phyloP scores from a whole-genome alignment of 2,888 invertebrate genomes.

The Latrodectus elegans region DNA sequence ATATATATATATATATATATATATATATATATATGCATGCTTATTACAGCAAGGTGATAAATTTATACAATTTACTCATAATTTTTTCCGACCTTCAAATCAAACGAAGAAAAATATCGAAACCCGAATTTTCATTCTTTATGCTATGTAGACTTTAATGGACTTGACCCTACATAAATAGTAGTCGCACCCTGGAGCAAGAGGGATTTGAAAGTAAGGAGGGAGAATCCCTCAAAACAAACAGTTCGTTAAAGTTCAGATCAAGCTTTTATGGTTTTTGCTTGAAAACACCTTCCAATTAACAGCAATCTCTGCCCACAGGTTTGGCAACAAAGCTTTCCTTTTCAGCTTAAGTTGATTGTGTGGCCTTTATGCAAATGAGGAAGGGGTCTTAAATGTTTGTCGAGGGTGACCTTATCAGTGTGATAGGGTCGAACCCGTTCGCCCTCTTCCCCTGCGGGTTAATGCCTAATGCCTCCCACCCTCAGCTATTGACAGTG shows the following conservation, averaged over 20 bases:
- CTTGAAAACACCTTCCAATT: background rate
- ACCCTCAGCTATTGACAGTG: no score
- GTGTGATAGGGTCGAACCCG: conserved; percentile 14
- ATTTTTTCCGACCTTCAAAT: no score
- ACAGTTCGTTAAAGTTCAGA: background rate
- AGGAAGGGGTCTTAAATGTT: conserved; percentile 45
- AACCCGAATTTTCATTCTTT: no score
- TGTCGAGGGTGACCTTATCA: conserved; percentile 53
- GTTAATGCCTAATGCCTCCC: no score
- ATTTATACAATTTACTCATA: no score
- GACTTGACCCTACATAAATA: background rate
- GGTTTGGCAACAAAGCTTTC: background rate
- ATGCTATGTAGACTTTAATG: background rate
- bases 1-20: no score
- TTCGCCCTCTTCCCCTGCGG: background rate
- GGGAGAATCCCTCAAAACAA: background rate
- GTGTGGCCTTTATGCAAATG: conserved; percentile 52
- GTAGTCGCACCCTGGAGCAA: background rate
- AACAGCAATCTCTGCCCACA: background rate
- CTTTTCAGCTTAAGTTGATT: background rate
- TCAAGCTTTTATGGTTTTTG: background rate
- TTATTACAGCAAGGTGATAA: no score
- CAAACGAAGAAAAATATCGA: no score
- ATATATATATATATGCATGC: no score
- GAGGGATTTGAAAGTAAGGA: background rate